Conservation (phyloP, 2,797 vertebrate species). For the Alectoris magna region DNA sequence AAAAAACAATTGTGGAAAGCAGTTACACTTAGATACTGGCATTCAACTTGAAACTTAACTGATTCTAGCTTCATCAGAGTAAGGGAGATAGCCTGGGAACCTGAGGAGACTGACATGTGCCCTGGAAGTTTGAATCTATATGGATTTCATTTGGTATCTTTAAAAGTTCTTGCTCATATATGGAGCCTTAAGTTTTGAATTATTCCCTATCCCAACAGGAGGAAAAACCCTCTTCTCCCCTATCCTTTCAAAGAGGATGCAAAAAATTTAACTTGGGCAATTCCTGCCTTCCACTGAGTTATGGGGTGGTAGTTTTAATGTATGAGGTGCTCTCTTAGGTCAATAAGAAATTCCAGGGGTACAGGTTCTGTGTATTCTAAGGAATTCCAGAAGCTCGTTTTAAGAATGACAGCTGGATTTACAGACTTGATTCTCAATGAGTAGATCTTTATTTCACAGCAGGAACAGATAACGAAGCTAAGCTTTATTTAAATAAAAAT, state of each 20-base stretch:
- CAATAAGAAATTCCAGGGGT: not conserved
- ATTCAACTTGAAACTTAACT: not conserved
- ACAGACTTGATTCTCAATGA: not conserved
- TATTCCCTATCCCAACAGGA: not conserved
- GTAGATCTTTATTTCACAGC: not conserved
- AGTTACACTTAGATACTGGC: too few species aligned
- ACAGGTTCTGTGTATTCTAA: not conserved
- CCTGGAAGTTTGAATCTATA: not conserved
- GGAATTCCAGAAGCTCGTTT: not conserved
- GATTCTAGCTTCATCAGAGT: not conserved
- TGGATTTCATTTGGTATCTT: not conserved
- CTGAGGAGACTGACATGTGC: not conserved
- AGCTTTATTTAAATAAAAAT: too few species aligned
- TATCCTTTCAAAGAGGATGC: not conserved
- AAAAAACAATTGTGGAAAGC: not conserved
- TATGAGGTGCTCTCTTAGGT: not conserved
- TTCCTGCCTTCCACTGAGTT: not conserved
- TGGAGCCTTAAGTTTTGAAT: not conserved
- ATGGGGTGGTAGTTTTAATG: not conserved
- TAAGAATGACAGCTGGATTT: not conserved
- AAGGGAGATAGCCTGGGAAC: not conserved
- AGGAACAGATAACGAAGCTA: not conserved
- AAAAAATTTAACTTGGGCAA: not conserved
- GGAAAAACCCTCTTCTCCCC: not conserved
- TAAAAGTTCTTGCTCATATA: not conserved